These are phyloP conservation scores for Galerucella nymphaeae DNA, from an alignment of 2,888 invertebrate genomes.

Conservation along the genomic window DNA sequence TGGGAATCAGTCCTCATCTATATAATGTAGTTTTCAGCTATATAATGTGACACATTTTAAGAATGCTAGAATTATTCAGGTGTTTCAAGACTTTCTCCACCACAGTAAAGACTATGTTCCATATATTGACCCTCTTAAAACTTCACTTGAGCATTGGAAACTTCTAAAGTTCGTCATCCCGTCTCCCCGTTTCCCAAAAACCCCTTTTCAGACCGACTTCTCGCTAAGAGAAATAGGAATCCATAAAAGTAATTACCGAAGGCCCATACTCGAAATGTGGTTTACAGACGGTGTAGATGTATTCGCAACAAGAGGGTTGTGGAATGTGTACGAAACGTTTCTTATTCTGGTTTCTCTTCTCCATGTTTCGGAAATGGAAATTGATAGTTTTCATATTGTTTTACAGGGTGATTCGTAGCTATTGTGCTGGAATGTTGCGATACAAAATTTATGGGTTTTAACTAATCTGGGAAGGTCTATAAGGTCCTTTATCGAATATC, in stretches of 20 bases:
- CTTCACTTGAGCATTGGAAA: constrained; percentile 23
- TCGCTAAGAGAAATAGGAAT: constrained; percentile 22
- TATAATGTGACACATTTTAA: background rate
- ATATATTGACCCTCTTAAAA: constrained; percentile 29
- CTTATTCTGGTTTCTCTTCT: constrained; percentile 9
- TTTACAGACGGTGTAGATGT: constrained; percentile 25
- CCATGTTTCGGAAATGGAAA: constrained; percentile 9
- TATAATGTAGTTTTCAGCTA: no score
- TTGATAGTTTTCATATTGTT: constrained; percentile 14
- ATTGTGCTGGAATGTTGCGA: background rate
- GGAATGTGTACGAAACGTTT: constrained; percentile 26
- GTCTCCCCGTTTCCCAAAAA: constrained; percentile 5
- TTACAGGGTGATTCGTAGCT: background rate
- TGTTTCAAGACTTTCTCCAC: background rate
- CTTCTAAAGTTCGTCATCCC: constrained; percentile 17
- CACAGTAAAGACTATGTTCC: background rate
- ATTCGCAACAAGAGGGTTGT: constrained; percentile 23
- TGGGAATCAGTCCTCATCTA: no score
- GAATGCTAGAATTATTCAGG: background rate
- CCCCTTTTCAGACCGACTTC: constrained; percentile 29
- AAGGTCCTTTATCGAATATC: no score
- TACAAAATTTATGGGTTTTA: no score
- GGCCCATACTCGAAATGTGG: constrained; percentile 32
- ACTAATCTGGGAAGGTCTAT: no score
- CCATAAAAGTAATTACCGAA: constrained; percentile 35